phyloP scores from a whole-genome alignment of 2,113 vertebrate genomes.

The Dicerorhinus sumatrensis region DNA sequence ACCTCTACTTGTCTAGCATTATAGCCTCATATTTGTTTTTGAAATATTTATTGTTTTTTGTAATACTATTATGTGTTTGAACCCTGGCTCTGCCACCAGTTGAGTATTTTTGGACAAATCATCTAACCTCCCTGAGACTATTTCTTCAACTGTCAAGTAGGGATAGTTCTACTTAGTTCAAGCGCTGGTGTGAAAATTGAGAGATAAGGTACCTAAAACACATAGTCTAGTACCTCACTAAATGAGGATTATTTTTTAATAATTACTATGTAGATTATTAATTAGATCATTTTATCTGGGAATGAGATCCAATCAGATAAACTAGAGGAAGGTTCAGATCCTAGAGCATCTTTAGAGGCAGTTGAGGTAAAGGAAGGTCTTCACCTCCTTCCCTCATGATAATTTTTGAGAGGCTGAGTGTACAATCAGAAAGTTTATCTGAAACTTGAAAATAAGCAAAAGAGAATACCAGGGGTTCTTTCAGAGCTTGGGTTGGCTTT shows the following conservation, averaged over 20 bases:
- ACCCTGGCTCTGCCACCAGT: background rate
- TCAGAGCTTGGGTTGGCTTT: background rate
- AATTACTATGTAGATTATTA: no score
- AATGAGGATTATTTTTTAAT: no score
- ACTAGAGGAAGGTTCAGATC: background rate
- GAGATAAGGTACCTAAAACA: background rate
- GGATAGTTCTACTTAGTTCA: background rate
- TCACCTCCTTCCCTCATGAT: background rate
- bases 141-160: background rate
- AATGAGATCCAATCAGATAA: background rate
- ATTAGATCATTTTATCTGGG: background rate
- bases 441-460: slow-evolving; percentile 5
- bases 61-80: background rate
- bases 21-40: background rate
- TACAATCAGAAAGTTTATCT: background rate
- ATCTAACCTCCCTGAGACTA: background rate
- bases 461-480: background rate
- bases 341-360: background rate
- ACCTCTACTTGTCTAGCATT: background rate
- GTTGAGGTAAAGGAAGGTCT: background rate
- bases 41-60: background rate
- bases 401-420: background rate
- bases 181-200: background rate
- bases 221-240: background rate
- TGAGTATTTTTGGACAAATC: background rate